A percentile compares a stretch with the other conserved stretches of the same genome.
Evolutionary conservation across 2,113 vertebrate genomes (phyloP).

Genomic region (Apaloderma vittatum): DNA sequence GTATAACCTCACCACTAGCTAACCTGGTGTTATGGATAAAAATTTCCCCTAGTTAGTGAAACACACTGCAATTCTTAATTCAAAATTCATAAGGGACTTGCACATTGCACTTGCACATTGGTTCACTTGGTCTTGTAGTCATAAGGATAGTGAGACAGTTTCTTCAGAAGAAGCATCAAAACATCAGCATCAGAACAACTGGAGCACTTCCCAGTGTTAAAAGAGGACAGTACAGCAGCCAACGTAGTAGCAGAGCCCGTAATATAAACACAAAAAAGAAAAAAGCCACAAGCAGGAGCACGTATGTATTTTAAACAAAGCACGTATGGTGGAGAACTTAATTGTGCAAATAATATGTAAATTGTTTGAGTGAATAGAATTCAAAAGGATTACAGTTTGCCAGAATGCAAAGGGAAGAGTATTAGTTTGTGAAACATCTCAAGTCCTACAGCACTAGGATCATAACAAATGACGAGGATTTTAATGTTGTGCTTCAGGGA

Average conservation of each 20-base stretch:
- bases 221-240: neutral
- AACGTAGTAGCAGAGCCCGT: neutral
- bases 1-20: neutral
- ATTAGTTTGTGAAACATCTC: neutral
- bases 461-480: neutral
- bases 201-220: neutral
- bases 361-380: neutral
- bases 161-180: neutral
- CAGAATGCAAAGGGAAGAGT: neutral
- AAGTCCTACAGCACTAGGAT: neutral
- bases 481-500: neutral
- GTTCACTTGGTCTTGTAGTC: neutral
- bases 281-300: neutral
- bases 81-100: neutral
- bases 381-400: neutral
- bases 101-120: neutral
- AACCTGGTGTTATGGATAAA: neutral
- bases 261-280: neutral
- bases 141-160: neutral
- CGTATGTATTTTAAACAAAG: neutral
- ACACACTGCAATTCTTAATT: neutral
- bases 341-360: neutral
- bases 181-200: neutral
- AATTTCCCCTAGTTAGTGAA: neutral
- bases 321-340: neutral